phyloP scores from a whole-genome alignment of 2,888 invertebrate species.

The Lacanobia wlatinum region DNA sequence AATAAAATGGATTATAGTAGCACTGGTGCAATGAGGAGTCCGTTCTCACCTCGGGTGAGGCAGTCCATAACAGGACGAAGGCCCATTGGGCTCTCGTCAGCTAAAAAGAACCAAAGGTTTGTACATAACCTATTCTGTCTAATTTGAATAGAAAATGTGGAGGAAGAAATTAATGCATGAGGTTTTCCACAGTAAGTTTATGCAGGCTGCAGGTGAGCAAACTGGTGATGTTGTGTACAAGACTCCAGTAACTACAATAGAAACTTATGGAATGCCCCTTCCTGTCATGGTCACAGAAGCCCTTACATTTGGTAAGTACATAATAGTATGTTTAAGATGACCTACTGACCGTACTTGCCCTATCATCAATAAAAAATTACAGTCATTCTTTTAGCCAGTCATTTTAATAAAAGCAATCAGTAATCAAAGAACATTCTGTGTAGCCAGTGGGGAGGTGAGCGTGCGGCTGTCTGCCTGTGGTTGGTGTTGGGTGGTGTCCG shows the following conservation, averaged over 20 bases:
- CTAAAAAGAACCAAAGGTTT: conserved; percentile 83
- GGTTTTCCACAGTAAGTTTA: conserved; percentile 76
- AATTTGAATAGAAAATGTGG: conserved; percentile 6
- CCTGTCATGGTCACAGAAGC: conserved; percentile 97
- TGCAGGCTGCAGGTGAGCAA: conserved; percentile 75
- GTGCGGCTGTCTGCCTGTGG: conserved; percentile 93
- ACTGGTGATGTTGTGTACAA: conserved; percentile 94
- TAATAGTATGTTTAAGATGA: background rate
- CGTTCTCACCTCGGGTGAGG: conserved; percentile 85
- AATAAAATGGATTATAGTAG: conserved; percentile 81
- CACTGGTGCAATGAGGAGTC: conserved; percentile 84
- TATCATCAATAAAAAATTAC: background rate
- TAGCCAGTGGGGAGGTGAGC: conserved; percentile 91
- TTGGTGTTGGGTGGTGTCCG: conserved; percentile 96
- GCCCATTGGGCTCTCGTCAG: conserved; percentile 78
- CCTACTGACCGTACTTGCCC: too few species aligned
- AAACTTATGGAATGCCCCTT: conserved; percentile 95
- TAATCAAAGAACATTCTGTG: conserved; percentile 3
- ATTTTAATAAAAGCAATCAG: background rate
- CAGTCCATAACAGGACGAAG: conserved; percentile 84
- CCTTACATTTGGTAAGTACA: conserved; percentile 93
- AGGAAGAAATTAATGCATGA: conserved; percentile 1
- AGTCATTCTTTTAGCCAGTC: background rate
- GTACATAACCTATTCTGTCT: conserved; percentile 62
- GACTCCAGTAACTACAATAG: conserved; percentile 93